Conservation (phyloP, 2,113 vertebrate genomes). For the Mastomys coucha region DNA sequence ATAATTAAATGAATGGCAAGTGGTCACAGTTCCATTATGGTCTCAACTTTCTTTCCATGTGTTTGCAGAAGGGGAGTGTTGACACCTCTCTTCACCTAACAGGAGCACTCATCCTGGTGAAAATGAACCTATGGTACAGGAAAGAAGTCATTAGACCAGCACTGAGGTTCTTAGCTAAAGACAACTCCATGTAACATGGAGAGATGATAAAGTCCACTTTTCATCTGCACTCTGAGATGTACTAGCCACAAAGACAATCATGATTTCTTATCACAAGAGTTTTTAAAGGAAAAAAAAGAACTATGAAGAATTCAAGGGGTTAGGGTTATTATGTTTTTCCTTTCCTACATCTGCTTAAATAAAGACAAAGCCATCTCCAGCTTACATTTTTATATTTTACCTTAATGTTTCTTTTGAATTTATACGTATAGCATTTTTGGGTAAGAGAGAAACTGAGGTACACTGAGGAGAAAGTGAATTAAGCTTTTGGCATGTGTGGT, state of each 20-base stretch:
- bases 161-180: not conserved
- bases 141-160: not conserved
- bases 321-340: not conserved
- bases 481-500: not conserved
- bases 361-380: not conserved
- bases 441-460: not conserved
- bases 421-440: not conserved
- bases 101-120: not conserved
- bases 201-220: not conserved
- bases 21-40: not conserved
- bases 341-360: not conserved
- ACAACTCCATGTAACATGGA: not conserved
- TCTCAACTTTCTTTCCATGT: conserved; percentile 17
- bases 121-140: not conserved
- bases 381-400: conserved; percentile 24
- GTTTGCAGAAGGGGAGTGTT: not conserved
- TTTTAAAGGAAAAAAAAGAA: not conserved
- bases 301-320: not conserved
- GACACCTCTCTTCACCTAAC: not conserved
- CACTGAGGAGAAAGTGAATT: not conserved
- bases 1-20: conserved; percentile 22
- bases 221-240: not conserved
- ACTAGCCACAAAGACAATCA: not conserved
- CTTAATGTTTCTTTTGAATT: conserved; percentile 14
- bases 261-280: not conserved